A percentile compares a stretch with the other conserved stretches of the same genome.
phyloP scores from a whole-genome alignment of 2,113 vertebrate genomes.

The Trogon surrucura region DNA sequence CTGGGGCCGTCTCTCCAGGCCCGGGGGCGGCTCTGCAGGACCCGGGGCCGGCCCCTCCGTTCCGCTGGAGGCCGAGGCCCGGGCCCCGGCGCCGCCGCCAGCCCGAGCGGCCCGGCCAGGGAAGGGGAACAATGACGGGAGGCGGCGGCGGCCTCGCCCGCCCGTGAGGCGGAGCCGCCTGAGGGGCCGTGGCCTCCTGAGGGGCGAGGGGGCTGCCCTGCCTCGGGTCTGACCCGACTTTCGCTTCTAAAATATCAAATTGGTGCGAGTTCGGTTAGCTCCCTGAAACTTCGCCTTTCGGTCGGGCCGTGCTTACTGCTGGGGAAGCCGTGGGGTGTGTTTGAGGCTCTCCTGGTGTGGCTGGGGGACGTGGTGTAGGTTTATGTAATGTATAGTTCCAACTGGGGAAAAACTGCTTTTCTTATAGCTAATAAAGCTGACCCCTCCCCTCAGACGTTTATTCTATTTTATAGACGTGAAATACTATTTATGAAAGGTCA shows the following conservation, averaged over 20 bases:
- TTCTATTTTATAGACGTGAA: background rate
- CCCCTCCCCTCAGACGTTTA: rapidly evolving
- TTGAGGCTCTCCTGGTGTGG: rapidly evolving
- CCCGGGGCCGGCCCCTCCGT: conserved; percentile 47
- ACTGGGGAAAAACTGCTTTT: background rate
- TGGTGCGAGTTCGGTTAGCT: rapidly evolving
- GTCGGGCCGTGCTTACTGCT: background rate
- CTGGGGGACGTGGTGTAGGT: rapidly evolving
- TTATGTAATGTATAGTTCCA: background rate
- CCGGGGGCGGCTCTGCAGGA: too few relatives aligned
- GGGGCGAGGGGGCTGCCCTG: background rate
- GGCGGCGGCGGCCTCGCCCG: background rate
- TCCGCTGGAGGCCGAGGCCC: conserved; percentile 60
- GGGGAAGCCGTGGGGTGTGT: background rate
- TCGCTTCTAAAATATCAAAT: rapidly evolving
- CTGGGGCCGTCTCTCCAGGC: too few relatives aligned
- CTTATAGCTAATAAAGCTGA: background rate
- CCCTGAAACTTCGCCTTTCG: rapidly evolving
- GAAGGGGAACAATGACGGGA: background rate
- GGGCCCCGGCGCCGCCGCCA: conserved; percentile 55
- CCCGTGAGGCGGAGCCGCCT: background rate
- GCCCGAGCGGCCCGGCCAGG: background rate
- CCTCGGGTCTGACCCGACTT: rapidly evolving
- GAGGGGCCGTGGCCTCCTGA: background rate
- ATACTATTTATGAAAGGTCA: background rate